Evolutionary conservation across 2,888 invertebrate genomes (phyloP), one percentile per base, ranked within the genome.

Genomic region (Agapostemon virescens): DNA sequence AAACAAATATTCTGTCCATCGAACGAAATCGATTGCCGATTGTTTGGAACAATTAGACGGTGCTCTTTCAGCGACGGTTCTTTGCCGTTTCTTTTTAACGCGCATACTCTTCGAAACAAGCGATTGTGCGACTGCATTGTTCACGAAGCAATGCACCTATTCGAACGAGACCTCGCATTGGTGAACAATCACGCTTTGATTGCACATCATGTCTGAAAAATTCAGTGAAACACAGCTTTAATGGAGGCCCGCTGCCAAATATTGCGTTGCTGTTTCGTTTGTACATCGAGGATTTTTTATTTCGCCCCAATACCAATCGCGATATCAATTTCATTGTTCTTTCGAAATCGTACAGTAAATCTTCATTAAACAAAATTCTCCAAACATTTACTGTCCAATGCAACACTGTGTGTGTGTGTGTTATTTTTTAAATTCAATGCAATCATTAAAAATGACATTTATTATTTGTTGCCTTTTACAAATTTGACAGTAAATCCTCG

Each of bases 151-250:
- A 15, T n/a, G 20, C 30, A 33, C 0, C 69, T 7, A 55, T 69
- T 40, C 33, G 33, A 63, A 20, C 23, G 26, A 9, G 45, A 30
- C 30, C 42, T 15, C n/a, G 40, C 58, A 45, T 45, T 61, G 45
- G 49, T 45, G 64, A 30, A 40, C 40, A 63, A 71, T 61, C 61
- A 63, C 45, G 61, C 45, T 71, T 63, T 45, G 63, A 71, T 71
- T 71, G n/a, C 71, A 30, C 9, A 23, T 69, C 33, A 26, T 55
- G n/a, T 30, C 20, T 7, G 40, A 71, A 72, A 45, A 63, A 30
- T 64, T 64, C 33, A 38, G 17, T 17, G 42, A 33, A 33, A 61
- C 15, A 69, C 38, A 17, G 3, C 4, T 45, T 33, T 71, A 42
- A 42, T 11, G 40, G n/a, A 33, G 61, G 7, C 20, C 33, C 11